These are phyloP conservation scores for Neoitamus cyanurus DNA, from an alignment of 2,888 invertebrate species.

Conservation along the genomic window DNA sequence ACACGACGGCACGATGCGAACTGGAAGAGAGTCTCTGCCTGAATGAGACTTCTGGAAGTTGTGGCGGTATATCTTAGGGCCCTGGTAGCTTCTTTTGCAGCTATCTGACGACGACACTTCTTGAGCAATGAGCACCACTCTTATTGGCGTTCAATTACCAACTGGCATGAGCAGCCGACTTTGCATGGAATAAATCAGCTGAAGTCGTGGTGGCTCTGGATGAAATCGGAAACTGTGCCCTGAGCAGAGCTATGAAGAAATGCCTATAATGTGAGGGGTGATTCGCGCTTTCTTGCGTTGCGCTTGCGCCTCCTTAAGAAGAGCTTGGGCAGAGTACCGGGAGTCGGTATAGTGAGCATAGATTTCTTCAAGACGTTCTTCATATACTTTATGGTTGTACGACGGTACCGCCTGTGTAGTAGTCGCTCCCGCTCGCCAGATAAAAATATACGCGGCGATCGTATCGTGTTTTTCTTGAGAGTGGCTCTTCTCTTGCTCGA, in stretches of 20 bases:
- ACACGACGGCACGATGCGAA: conserved; percentile 5
- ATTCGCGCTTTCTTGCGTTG: neutral
- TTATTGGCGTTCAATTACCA: conserved; percentile 48
- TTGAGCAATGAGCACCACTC: conserved; percentile 35
- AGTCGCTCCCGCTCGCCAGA: neutral
- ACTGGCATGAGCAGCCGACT: conserved; percentile 50
- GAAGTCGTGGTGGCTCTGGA: neutral
- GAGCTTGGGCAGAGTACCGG: neutral
- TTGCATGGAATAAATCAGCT: conserved; percentile 51
- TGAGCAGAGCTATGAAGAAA: neutral
- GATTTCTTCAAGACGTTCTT: neutral
- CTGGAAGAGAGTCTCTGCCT: conserved; percentile 24
- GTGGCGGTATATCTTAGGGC: neutral
- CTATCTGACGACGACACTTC: conserved; percentile 3
- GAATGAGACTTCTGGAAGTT: conserved; percentile 6
- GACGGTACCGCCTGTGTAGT: neutral
- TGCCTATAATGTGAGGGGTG: neutral
- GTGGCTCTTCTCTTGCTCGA: neutral
- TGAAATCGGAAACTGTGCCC: conserved; percentile 20
- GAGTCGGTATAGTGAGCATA: neutral
- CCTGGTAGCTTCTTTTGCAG: neutral
- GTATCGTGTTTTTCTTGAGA: neutral
- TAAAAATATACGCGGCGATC: conserved; percentile 1
- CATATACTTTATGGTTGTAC: neutral
- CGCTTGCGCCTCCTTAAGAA: neutral